These are phyloP conservation scores for Dipus sagitta DNA, from an alignment of 2,797 vertebrate species.

Conservation along the genomic window DNA sequence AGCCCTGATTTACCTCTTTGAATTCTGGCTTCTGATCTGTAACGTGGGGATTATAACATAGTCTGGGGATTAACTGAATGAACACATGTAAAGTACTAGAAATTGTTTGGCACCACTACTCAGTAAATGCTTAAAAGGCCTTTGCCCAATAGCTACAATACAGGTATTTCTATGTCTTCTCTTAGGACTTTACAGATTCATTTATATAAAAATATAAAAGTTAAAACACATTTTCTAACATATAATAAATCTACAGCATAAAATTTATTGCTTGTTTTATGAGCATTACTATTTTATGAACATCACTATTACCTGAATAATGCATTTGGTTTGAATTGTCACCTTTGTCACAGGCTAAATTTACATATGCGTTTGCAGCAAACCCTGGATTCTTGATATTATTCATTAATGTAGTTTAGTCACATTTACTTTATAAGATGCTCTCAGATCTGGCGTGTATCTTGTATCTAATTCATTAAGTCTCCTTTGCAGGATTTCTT, in stretches of 20 bases:
- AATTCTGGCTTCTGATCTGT: conserved; percentile 45
- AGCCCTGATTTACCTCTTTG: not conserved
- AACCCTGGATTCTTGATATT: conserved; percentile 50
- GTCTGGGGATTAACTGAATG: conserved; percentile 9
- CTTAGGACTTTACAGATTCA: conserved; percentile 20
- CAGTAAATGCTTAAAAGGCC: conserved; percentile 17
- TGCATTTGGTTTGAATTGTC: conserved; percentile 61
- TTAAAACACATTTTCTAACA: not conserved
- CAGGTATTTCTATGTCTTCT: conserved; percentile 31
- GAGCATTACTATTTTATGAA: conserved; percentile 33
- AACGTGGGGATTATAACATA: not conserved
- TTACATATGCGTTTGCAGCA: conserved; percentile 51
- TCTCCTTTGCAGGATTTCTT: conserved; percentile 42
- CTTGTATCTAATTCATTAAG: conserved; percentile 55
- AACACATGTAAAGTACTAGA: not conserved
- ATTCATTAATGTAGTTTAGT: conserved; percentile 41
- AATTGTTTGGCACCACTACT: conserved; percentile 21
- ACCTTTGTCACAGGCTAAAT: conserved; percentile 53
- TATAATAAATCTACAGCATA: conserved; percentile 17
- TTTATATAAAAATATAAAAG: conserved; percentile 33
- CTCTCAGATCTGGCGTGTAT: conserved; percentile 35
- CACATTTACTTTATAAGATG: conserved; percentile 62
- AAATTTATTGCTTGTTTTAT: conserved; percentile 52
- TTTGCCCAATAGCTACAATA: conserved; percentile 39
- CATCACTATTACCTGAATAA: conserved; percentile 44